Evolutionary conservation across 2,888 invertebrate species (phyloP), one percentile per base, ranked within the genome.

Genomic region (Drosophila algonquin): DNA sequence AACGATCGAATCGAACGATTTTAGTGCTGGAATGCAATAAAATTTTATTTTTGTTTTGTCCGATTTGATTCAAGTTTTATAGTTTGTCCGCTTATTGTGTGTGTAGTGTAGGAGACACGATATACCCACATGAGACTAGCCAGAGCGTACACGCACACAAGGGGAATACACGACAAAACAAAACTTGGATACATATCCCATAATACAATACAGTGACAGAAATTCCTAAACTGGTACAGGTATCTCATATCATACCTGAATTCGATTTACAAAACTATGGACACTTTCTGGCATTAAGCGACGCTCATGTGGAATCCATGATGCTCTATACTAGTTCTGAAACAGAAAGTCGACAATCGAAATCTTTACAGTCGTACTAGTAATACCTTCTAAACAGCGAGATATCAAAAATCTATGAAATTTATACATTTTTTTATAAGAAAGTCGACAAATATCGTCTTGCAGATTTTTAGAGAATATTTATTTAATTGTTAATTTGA

Each of bases 11-110:
- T 18, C 18, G 80, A 77, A 82, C 59, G 79, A 76, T 75, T 86
- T 87, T 87, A 88, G 89, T 87, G 89, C 86, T 84, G 89, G 85
- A 87, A 87, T 84, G 86, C 87, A 87, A 87, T 87, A 87, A 87
- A 87, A 79, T 78, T 80, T 63, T 82, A 86, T 82, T 77, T 78
- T 78, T 88, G 82, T 85, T 88, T 88, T 88, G 84, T 88, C 76
- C 85, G 85, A 82, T 87, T 87, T 87, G 81, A 87, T 88, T 82
- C 85, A 88, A 88, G 89, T 87, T 87, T 88, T 88, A 85, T 85
- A 88, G 83, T 88, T 81, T 80, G 80, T 80, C 81, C 59, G 85
- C 61, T 81, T 84, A 81, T 87, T 81, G 80, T 84, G 89, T 88
- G 82, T 24, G 24, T 87, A 87, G 88, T 88, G 82, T 88, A 87